These are phyloP conservation scores for Sphaerodactylus townsendi DNA, from an alignment of 2,113 vertebrate genomes.

Conservation along the genomic window DNA sequence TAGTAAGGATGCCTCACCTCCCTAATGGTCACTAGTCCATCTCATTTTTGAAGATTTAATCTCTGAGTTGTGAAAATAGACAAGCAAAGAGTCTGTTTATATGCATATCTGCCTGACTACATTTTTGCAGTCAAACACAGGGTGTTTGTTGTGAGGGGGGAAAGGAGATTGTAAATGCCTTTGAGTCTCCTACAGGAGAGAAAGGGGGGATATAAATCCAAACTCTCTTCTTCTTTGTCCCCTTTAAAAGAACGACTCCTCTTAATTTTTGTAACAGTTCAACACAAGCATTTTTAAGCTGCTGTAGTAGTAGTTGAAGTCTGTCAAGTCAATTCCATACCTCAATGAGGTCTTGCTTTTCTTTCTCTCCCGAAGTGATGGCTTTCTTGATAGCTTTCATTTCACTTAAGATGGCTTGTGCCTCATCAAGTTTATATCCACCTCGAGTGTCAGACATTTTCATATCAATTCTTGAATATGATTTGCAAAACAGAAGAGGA, in stretches of 20 bases:
- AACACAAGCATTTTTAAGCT: neutral
- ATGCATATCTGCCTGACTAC: too few species aligned
- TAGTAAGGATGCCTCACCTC: neutral
- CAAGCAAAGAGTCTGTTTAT: neutral
- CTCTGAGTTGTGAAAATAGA: neutral
- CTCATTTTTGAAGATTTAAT: neutral
- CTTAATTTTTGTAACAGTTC: neutral
- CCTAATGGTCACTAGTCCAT: neutral
- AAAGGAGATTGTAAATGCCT: too few species aligned
- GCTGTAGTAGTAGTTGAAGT: neutral
- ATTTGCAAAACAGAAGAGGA: neutral
- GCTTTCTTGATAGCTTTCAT: constrained; percentile 93
- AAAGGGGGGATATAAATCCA: too few species aligned
- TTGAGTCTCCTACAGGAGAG: too few species aligned
- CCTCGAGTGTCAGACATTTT: constrained; percentile 89
- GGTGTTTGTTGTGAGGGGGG: too few species aligned
- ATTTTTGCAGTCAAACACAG: too few species aligned
- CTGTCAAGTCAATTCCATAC: constrained; percentile 63
- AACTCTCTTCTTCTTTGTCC: too few species aligned
- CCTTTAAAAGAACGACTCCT: neutral
- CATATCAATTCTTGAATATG: constrained; percentile 85
- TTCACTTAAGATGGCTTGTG: constrained; percentile 93
- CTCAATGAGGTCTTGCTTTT: constrained; percentile 97
- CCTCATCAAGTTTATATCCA: constrained; percentile 92
- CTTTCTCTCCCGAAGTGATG: constrained; percentile 93